Percentiles rank a stretch among this genome's conserved stretches.
Evolutionary conservation across 2,888 invertebrate species (phyloP).

Genomic region (Gryllus longicercus): DNA sequence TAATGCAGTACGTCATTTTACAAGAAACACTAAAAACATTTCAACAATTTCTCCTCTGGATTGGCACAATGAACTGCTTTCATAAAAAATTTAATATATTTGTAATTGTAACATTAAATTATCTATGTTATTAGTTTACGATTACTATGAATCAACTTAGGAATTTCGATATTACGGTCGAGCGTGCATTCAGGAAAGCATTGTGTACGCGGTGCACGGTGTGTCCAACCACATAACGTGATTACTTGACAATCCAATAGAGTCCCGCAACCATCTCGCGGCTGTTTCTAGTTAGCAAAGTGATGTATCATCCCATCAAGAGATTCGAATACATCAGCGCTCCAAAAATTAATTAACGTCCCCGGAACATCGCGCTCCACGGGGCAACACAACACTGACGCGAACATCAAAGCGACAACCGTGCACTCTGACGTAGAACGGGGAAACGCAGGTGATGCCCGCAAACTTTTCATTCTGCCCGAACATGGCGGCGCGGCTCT

Average conservation of each 20-base stretch:
- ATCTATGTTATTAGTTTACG: too few relatives aligned
- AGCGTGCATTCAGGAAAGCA: neutral
- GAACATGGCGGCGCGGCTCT: neutral
- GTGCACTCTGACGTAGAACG: neutral
- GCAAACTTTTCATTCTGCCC: neutral
- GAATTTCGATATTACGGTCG: too few relatives aligned
- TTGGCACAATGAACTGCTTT: too few relatives aligned
- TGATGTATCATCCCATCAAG: constrained; percentile 10
- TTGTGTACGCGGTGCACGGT: neutral
- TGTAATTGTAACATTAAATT: too few relatives aligned
- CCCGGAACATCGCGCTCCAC: neutral
- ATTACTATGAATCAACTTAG: too few relatives aligned
- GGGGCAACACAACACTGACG: neutral
- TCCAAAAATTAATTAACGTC: neutral
- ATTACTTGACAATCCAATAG: neutral
- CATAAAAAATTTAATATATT: too few relatives aligned
- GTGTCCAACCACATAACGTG: neutral
- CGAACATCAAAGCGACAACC: neutral
- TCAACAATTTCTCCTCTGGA: too few relatives aligned
- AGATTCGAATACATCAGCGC: neutral
- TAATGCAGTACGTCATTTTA: too few relatives aligned
- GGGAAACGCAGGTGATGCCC: neutral
- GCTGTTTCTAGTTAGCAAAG: constrained; percentile 1
- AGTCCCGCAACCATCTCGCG: neutral
- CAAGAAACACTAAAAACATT: too few relatives aligned